phyloP scores from a whole-genome alignment of 2,888 invertebrate genomes.

The Didymodactylos carnosus region DNA sequence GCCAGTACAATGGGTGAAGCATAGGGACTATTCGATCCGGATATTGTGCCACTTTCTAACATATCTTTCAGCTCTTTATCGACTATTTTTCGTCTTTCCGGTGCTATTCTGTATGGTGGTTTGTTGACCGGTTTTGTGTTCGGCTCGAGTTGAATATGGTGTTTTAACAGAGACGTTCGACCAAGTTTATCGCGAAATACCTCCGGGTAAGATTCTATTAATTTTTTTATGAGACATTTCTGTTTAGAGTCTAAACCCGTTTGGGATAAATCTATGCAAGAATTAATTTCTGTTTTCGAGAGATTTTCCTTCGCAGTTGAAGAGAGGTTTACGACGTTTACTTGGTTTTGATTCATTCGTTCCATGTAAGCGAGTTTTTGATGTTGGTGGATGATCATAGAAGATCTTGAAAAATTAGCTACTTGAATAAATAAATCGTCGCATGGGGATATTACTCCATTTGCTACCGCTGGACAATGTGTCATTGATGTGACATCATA shows the following conservation, averaged over 20 bases:
- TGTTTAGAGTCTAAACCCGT: background rate
- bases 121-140: background rate
- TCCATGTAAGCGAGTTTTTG: background rate
- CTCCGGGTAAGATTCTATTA: background rate
- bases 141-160: background rate
- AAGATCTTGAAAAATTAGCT: background rate
- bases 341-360: background rate
- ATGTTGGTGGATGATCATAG: background rate
- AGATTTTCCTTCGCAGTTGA: background rate
- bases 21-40: background rate
- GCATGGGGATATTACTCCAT: background rate
- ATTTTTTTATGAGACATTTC: background rate
- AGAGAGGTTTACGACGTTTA: background rate
- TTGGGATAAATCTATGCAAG: background rate
- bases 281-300: background rate
- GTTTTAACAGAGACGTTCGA: background rate
- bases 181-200: background rate
- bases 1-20: background rate
- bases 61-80: background rate
- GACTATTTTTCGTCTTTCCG: background rate
- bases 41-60: background rate
- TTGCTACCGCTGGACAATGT: background rate
- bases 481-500: background rate
- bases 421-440: background rate
- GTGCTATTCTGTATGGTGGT: background rate